Evolutionary conservation across 2,797 vertebrate species (phyloP), one percentile per base, ranked within the genome.

Genomic region (Phrynocephalus forsythii): DNA sequence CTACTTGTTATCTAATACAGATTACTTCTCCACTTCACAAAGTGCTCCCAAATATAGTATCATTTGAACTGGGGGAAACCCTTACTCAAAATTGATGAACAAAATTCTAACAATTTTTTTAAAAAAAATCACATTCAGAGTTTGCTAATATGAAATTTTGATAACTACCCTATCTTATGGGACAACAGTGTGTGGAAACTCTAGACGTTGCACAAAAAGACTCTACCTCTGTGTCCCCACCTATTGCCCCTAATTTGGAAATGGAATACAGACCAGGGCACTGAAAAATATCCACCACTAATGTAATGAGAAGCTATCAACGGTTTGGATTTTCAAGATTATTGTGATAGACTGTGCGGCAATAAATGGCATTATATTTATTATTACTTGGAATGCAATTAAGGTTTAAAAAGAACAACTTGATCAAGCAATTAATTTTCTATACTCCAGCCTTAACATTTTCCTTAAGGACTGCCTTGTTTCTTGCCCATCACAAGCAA

Each of bases 291-390:
- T 13, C 5, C 22, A 50, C 9, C 50, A 77, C 3, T 28, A 24
- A 50, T 15, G 24, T 78, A 20, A 84, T 71, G 26, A 56, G 38
- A 88, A 30, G 50, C n/a, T 63, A 79, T 84, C 72, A 28, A 0
- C 28, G 28, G 67, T 44, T 0, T 33, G 3, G 71, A 76, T 0
- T 38, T 86, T 87, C 73, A 2, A 22, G 67, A 50, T 0, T 0
- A 7, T 3, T 86, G 84, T 84, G 88, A 78, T 15, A 91, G 85
- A 83, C 87, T 82, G 50, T 0, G n/a, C 30, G 67, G 11, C 82
- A 1, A 0, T 0, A 52, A 30, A 2, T 5, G 69, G 28, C 11
- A 75, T 0, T 10, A 52, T 6, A 2, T 30, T 50, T 30, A 26
- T 28, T 0, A 79, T 73, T 82, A 30, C 52, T 11, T 6, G 15